Evolutionary conservation across 92 coral and sea anemone genomes (phyloP).

Genomic region (Pocillopora grandis): DNA sequence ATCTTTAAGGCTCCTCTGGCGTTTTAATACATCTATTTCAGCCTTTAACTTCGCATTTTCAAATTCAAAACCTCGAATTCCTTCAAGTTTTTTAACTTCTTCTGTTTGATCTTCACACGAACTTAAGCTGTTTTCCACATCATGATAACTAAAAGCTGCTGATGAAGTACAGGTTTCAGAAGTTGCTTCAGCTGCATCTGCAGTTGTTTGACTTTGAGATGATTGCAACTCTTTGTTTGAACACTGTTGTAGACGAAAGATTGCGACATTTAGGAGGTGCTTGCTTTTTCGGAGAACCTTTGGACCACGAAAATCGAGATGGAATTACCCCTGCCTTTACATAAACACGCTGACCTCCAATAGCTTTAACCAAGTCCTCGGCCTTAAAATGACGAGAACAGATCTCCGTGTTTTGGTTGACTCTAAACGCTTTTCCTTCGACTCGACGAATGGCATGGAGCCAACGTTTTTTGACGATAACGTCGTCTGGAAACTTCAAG

Average conservation of each 20-base stretch:
- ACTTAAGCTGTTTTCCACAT: neutral
- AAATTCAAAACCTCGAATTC: neutral
- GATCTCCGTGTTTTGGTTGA: conserved; percentile 23
- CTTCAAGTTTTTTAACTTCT: neutral
- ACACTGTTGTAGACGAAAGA: too few relatives aligned
- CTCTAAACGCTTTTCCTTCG: conserved; percentile 4
- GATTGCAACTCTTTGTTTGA: neutral
- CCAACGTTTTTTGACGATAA: conserved; percentile 26
- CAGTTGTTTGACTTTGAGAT: neutral
- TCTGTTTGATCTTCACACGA: neutral
- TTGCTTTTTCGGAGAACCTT: neutral
- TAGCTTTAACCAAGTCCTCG: conserved; percentile 3
- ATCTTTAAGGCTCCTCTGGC: neutral
- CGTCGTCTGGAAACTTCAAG: conserved; percentile 9
- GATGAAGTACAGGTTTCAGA: neutral
- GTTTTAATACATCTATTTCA: conserved; percentile 6
- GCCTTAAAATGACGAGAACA: conserved; percentile 2
- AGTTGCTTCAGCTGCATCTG: neutral
- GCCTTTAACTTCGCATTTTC: neutral
- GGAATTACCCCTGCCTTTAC: neutral
- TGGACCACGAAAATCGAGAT: neutral
- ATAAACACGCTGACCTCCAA: conserved; percentile 5
- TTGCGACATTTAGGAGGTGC: too few relatives aligned
- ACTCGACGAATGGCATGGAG: conserved; percentile 13
- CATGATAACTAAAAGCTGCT: neutral